These are phyloP conservation scores for Drosophila merina DNA, from an alignment of 2,888 invertebrate species.

Conservation along the genomic window DNA sequence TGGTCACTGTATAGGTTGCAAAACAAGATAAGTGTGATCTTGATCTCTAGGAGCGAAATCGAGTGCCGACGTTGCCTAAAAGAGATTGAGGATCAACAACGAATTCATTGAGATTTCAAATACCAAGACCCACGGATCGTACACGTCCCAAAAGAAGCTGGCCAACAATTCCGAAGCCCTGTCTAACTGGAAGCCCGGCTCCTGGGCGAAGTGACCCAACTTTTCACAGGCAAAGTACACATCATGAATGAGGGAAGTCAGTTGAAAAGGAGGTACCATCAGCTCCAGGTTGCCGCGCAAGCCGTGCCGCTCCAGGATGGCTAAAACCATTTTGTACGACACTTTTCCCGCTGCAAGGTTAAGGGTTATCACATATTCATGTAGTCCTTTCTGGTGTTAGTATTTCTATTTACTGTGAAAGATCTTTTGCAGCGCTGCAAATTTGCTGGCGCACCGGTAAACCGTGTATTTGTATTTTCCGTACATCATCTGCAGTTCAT, in stretches of 20 bases:
- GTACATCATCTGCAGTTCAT: conserved; percentile 77
- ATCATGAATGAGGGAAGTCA: conserved; percentile 82
- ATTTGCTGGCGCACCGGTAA: conserved; percentile 82
- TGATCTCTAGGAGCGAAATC: conserved; percentile 82
- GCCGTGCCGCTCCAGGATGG: conserved; percentile 81
- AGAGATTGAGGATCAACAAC: neutral
- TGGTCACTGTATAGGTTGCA: conserved; percentile 81
- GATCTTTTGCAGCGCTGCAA: conserved; percentile 79
- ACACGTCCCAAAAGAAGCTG: conserved; percentile 83
- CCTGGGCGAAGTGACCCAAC: conserved; percentile 79
- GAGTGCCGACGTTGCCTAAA: conserved; percentile 80
- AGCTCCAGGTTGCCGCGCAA: conserved; percentile 69
- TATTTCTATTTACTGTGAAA: conserved; percentile 78
- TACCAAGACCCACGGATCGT: conserved; percentile 79
- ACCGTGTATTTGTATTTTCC: conserved; percentile 81
- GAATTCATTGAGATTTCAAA: too few relatives aligned
- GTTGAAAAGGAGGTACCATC: conserved; percentile 81
- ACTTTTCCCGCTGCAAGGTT: conserved; percentile 75
- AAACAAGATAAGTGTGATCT: conserved; percentile 81
- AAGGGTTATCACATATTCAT: neutral
- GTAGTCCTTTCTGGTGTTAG: neutral
- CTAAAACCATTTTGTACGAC: conserved; percentile 81
- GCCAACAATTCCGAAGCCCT: conserved; percentile 74
- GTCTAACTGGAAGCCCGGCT: conserved; percentile 72
- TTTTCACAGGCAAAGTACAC: conserved; percentile 83